phyloP scores from a whole-genome alignment of 2,888 invertebrate species.

The Coelogynopora nodosa region DNA sequence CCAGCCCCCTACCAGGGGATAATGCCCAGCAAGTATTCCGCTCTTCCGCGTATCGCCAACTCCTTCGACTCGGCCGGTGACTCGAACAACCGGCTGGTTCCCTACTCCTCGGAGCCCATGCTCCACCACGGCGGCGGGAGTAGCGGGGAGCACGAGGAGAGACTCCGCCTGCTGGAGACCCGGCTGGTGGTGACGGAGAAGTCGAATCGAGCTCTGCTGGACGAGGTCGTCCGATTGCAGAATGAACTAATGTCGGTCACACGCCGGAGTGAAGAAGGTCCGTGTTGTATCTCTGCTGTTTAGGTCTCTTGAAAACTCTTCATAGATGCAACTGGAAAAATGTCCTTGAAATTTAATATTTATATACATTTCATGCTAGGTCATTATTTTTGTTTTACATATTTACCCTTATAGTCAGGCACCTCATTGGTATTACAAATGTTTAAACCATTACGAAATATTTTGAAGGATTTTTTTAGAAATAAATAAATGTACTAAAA shows the following conservation, averaged over 20 bases:
- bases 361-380: too few species aligned
- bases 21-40: not conserved
- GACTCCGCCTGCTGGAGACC: constrained; percentile 55
- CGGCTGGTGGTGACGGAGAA: constrained; percentile 58
- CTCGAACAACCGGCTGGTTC: not conserved
- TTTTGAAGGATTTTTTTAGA: too few species aligned
- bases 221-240: constrained; percentile 51
- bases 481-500: too few species aligned
- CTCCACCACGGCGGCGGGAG: not conserved
- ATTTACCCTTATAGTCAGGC: too few species aligned
- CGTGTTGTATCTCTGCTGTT: not conserved
- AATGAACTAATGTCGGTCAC: constrained; percentile 35
- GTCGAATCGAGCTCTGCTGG: constrained; percentile 60
- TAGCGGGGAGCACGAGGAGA: constrained; percentile 50
- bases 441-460: too few species aligned
- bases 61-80: not conserved
- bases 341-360: too few species aligned
- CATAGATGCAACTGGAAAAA: not conserved
- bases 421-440: too few species aligned
- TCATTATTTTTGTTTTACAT: too few species aligned
- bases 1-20: not conserved
- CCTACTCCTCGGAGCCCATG: not conserved
- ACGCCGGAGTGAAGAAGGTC: constrained; percentile 32
- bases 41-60: not conserved
- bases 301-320: not conserved